Conservation (phyloP, 2,888 invertebrate species). For the Zaprionus lineosus region DNA sequence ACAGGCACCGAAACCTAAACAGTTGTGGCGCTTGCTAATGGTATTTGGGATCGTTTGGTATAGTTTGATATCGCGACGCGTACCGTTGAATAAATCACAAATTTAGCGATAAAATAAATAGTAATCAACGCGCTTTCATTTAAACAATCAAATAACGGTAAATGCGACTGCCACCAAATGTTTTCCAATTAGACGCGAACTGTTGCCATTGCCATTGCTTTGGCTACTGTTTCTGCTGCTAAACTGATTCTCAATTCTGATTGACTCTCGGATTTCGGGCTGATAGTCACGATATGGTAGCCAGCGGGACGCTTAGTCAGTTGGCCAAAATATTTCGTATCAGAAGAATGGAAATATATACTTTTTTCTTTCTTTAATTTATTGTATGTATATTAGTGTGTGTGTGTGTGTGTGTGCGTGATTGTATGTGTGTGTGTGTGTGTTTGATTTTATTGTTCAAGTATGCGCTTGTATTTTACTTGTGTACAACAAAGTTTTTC, state of each 20-base stretch:
- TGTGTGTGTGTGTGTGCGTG: constrained; percentile 21
- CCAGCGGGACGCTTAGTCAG: constrained; percentile 15
- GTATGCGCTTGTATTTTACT: no score
- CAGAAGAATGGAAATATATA: constrained; percentile 10
- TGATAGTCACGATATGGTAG: constrained; percentile 56
- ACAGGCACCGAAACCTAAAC: no score
- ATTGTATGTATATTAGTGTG: neutral
- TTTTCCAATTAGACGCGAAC: constrained; percentile 50
- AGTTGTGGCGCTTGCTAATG: constrained; percentile 12
- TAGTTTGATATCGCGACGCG: no score
- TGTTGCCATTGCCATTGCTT: constrained; percentile 25
- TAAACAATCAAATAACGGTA: no score
- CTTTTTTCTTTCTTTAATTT: constrained; percentile 8
- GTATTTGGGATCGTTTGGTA: neutral
- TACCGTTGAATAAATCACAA: constrained; percentile 34
- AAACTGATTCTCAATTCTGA: constrained; percentile 20
- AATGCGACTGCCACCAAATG: constrained; percentile 34
- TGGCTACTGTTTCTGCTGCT: constrained; percentile 28
- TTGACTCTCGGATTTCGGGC: constrained; percentile 14
- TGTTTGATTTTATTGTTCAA: constrained; percentile 27
- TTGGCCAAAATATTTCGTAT: no score
- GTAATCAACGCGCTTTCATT: constrained; percentile 39
- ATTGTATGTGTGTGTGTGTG: constrained; percentile 30
- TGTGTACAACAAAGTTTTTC: no score
- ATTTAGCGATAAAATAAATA: constrained; percentile 25